Evolutionary conservation across 2,888 invertebrate species (phyloP).

Genomic region (Nebria brevicollis): DNA sequence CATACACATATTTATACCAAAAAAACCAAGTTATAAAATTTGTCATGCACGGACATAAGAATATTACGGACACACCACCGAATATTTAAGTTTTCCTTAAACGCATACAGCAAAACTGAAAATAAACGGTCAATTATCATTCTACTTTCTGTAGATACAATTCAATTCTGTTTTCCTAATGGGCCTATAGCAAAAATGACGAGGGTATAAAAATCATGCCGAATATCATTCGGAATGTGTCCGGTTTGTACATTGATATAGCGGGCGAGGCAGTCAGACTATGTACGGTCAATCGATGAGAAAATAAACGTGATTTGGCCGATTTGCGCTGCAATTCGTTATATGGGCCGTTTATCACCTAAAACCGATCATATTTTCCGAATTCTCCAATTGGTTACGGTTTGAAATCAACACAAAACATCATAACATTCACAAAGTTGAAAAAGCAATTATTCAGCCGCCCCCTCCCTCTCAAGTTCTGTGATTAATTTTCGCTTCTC

Average conservation of each 20-base stretch:
- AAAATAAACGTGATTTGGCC: background rate
- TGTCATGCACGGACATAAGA: too few relatives aligned
- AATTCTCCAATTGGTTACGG: background rate
- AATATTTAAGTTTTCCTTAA: too few relatives aligned
- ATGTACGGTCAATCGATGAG: background rate
- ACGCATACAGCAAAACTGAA: too few relatives aligned
- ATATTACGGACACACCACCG: too few relatives aligned
- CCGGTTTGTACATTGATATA: background rate
- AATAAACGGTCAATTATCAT: too few relatives aligned
- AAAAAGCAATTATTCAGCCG: slow-evolving; percentile 42
- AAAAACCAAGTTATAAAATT: too few relatives aligned
- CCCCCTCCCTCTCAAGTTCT: slow-evolving; percentile 30
- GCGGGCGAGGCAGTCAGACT: background rate
- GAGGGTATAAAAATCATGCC: background rate
- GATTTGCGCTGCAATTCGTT: background rate
- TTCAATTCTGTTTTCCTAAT: background rate
- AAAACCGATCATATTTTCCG: background rate
- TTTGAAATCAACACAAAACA: background rate
- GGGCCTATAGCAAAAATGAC: background rate
- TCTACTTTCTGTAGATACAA: too few relatives aligned
- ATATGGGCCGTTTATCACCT: background rate
- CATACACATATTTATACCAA: too few relatives aligned
- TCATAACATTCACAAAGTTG: slow-evolving; percentile 26
- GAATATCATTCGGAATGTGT: background rate
- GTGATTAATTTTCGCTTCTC: slow-evolving; percentile 37